phyloP scores from a whole-genome alignment of 2,888 invertebrate genomes.

The Monochamus alternatus region DNA sequence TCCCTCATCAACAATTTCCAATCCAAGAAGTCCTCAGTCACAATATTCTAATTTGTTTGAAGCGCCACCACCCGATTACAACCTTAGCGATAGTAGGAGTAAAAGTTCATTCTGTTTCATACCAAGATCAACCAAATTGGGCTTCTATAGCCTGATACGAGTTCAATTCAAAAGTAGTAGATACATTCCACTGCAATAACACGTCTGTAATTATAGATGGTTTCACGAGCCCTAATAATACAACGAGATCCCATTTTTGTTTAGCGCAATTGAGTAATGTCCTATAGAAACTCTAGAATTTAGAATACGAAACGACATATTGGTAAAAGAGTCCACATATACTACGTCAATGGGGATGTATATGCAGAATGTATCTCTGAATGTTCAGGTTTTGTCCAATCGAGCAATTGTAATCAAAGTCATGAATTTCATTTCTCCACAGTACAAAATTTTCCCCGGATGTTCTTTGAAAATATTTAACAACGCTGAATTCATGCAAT shows the following conservation, averaged over 20 bases:
- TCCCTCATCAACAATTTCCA: not conserved
- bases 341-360: constrained; percentile 89
- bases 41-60: constrained; percentile 78
- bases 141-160: constrained; percentile 98
- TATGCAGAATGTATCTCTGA: constrained; percentile 97
- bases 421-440: constrained; percentile 98
- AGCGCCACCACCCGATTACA: constrained; percentile 90
- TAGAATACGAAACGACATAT: constrained; percentile 98
- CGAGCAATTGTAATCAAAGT: constrained; percentile 96
- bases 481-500: constrained; percentile 94
- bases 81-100: constrained; percentile 84
- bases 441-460: constrained; percentile 94
- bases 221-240: constrained; percentile 97
- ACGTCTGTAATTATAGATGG: constrained; percentile 96
- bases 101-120: constrained; percentile 88
- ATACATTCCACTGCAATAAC: constrained; percentile 92
- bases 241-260: constrained; percentile 87
- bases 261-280: constrained; percentile 97
- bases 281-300: constrained; percentile 96
- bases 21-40: constrained; percentile 31
- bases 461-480: constrained; percentile 98
- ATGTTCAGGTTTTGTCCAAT: constrained; percentile 97
- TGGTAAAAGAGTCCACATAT: constrained; percentile 93
- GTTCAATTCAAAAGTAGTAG: constrained; percentile 96
- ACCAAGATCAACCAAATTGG: constrained; percentile 95